Evolutionary conservation across 2,113 vertebrate species (phyloP).

Genomic region (Chaetodon trifascialis): DNA sequence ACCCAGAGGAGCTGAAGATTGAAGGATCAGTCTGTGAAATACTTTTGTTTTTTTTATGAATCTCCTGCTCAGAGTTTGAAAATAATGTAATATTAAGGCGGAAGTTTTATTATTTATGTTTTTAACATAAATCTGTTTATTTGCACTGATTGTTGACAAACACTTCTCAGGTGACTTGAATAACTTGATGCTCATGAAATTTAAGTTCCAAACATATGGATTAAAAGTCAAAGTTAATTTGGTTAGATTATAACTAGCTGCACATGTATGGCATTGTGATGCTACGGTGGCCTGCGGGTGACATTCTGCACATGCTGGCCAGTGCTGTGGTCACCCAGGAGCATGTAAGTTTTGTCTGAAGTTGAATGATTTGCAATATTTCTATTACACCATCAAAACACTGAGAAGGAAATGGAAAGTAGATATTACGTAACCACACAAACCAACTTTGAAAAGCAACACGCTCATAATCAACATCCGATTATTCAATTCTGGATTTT

Average conservation of each 20-base stretch:
- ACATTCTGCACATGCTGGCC: constrained; percentile 44
- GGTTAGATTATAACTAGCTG: background rate
- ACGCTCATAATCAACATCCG: background rate
- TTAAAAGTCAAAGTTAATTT: background rate
- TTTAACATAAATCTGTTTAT: background rate
- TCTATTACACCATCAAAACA: background rate
- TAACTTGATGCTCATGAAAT: background rate
- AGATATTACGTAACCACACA: too few species aligned
- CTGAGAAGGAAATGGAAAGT: background rate
- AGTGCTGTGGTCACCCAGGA: constrained; percentile 25
- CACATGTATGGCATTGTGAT: background rate
- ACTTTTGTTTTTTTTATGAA: background rate
- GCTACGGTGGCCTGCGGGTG: background rate
- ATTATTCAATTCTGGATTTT: background rate
- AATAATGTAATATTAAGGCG: background rate
- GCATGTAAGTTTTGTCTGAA: background rate
- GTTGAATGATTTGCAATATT: constrained; percentile 7
- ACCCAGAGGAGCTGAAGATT: background rate
- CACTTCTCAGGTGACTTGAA: background rate
- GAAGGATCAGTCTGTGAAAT: background rate
- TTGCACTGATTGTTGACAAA: constrained; percentile 17
- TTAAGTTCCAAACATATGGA: background rate
- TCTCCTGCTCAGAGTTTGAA: background rate
- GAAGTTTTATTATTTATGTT: constrained; percentile 5
- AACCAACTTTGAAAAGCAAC: too few species aligned